phyloP scores from a whole-genome alignment of 2,888 invertebrate genomes.

The Agriotes lineatus region DNA sequence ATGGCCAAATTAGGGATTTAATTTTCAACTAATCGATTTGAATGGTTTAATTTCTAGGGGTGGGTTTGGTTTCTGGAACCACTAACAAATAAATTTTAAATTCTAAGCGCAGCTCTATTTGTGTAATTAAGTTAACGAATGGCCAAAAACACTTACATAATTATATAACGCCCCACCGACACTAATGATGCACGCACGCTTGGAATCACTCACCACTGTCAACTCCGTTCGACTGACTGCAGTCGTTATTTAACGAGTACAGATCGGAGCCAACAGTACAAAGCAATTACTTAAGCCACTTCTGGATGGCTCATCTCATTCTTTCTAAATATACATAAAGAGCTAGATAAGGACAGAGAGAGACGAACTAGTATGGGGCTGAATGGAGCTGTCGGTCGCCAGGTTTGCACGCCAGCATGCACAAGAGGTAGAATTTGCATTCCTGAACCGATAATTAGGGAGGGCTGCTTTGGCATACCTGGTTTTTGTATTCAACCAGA shows the following conservation, averaged over 20 bases:
- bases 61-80: neutral
- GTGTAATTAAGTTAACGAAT: too few species aligned
- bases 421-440: neutral
- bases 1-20: neutral
- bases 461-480: too few species aligned
- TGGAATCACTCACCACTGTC: slow-evolving; percentile 1
- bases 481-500: too few species aligned
- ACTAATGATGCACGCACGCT: neutral
- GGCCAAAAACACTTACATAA: too few species aligned
- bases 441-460: too few species aligned
- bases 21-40: too few species aligned
- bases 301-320: slow-evolving; percentile 3
- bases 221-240: neutral
- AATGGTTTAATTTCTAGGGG: neutral
- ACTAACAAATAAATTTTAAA: neutral
- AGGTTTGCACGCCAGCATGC: neutral
- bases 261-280: slow-evolving; percentile 5
- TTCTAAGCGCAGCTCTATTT: too few species aligned
- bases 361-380: neutral
- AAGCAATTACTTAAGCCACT: slow-evolving; percentile 1
- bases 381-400: neutral
- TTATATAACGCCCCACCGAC: neutral
- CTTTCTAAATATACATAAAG: neutral
- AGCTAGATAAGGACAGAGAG: neutral
- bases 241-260: slow-evolving; percentile 2